Evolutionary conservation across 2,888 invertebrate genomes (phyloP), one percentile per base, ranked within the genome.

Genomic region (Saturnia japonica): DNA sequence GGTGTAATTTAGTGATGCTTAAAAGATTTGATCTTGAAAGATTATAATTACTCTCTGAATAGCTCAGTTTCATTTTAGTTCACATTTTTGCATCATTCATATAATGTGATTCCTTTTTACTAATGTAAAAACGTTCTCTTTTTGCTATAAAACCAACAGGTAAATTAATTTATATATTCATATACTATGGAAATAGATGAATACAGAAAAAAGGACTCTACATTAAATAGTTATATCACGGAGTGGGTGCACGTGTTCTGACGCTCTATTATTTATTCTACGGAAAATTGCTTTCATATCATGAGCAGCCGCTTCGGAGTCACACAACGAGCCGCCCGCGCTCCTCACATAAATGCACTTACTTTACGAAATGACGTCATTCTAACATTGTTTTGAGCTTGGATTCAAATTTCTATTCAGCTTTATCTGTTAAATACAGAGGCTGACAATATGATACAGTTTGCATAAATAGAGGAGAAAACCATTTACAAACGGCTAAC

Each of bases 251-350:
- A 82, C 77, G 81, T 82, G 81, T 82, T 83, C 84, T 85, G 78
- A 82, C 83, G 80, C 80, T 87, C 85, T 88, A 90, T 92, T 91
- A 92, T 92, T 89, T 91, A 85, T 82, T 85, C 74, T 80, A 86
- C 84, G 80, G 88, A 87, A 89, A 89, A 90, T 87, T 86, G 90
- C 90, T 91, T 92, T 92, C 91, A 91, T 87, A 90, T 91, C 91
- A 92, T 85, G 77, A 89, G 85, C 91, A 92, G 89, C 82, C 84
- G 83, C 84, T 82, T 80, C 80, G 79, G 82, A 86, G 83, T 82
- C 81, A 82, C 83, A 88, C 85, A 89, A 89, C 89, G 88, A 88
- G 84, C 81, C 85, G 85, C 82, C 82, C 86, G 80, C 80, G 82
- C 82, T 85, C 84, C 81, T 79, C 81, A 85, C 85, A 85, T 86